A percentile compares a stretch with the other conserved stretches of the same genome.
Evolutionary conservation across 1,140 invertebrate species (phyloP).

Genomic region (Melipona quadrifasciata): DNA sequence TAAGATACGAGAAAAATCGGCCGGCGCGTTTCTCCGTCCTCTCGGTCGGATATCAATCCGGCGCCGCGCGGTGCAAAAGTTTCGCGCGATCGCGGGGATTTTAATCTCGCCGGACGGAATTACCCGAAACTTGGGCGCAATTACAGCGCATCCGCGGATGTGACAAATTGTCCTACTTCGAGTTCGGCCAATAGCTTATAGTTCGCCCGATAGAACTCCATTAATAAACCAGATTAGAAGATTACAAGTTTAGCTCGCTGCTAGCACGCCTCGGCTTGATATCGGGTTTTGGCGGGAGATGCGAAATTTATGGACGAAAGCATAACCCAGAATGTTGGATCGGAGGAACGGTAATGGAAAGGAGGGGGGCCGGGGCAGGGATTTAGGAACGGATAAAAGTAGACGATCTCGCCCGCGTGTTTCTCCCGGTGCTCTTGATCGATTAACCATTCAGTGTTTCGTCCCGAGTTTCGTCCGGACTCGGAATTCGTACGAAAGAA

Average conservation of each 20-base stretch:
- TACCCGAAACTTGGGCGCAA: background rate
- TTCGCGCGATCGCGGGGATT: background rate
- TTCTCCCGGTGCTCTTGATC: too few relatives aligned
- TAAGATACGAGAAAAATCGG: conserved; percentile 16
- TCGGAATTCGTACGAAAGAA: too few relatives aligned
- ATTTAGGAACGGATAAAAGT: too few relatives aligned
- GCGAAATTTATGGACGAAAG: conserved; percentile 15
- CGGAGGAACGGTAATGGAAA: background rate
- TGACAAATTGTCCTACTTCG: conserved; percentile 44
- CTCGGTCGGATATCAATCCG: background rate
- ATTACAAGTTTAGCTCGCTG: conserved; percentile 36
- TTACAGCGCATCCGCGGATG: background rate
- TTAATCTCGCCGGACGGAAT: conserved; percentile 8
- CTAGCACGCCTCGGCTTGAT: background rate
- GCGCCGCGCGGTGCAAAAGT: background rate
- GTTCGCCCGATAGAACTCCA: conserved; percentile 32
- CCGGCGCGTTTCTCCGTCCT: background rate
- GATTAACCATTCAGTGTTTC: too few relatives aligned
- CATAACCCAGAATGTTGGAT: background rate
- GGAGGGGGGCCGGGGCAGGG: too few relatives aligned
- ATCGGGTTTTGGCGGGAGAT: background rate
- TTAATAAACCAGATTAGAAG: conserved; percentile 51
- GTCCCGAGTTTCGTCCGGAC: too few relatives aligned
- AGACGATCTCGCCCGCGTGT: too few relatives aligned
- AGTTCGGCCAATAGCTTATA: conserved; percentile 30